Conservation (phyloP, 2,797 vertebrate species). For the Miichthys miiuy region DNA sequence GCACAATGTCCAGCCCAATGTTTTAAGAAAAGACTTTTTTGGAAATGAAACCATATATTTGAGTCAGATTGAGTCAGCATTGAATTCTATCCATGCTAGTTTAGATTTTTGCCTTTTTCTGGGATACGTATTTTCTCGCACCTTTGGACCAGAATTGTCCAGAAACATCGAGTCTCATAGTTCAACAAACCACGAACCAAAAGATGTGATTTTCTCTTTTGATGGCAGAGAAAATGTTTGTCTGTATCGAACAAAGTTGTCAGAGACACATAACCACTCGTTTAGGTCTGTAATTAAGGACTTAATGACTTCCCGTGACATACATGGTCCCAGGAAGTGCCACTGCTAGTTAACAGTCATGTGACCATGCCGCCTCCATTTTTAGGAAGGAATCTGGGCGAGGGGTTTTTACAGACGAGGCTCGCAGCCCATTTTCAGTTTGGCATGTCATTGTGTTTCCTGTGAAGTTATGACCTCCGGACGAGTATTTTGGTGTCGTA, state of each 20-base stretch:
- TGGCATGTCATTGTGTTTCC: conserved; percentile 65
- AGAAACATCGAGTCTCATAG: conserved; percentile 18
- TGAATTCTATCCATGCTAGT: neutral
- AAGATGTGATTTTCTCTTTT: conserved; percentile 45
- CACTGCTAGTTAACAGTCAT: conserved; percentile 42
- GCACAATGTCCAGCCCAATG: too few species aligned
- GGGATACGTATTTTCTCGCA: conserved; percentile 34
- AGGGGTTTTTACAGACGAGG: conserved; percentile 15
- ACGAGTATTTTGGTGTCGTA: conserved; percentile 19
- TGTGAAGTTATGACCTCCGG: conserved; percentile 48
- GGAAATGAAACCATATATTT: neutral
- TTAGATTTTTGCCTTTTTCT: neutral
- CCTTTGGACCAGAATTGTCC: conserved; percentile 10
- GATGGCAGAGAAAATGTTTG: conserved; percentile 63
- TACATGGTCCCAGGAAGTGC: conserved; percentile 35
- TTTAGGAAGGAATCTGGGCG: conserved; percentile 54
- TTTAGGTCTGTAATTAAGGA: conserved; percentile 61
- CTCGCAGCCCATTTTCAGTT: conserved; percentile 15
- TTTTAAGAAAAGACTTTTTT: too few species aligned
- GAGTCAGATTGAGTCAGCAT: too few species aligned
- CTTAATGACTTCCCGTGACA: conserved; percentile 63
- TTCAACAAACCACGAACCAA: conserved; percentile 30
- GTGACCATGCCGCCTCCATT: conserved; percentile 47
- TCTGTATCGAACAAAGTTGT: conserved; percentile 20
- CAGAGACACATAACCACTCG: conserved; percentile 19